phyloP scores from a whole-genome alignment of 1,140 invertebrate genomes.

The Babylonia areolata region DNA sequence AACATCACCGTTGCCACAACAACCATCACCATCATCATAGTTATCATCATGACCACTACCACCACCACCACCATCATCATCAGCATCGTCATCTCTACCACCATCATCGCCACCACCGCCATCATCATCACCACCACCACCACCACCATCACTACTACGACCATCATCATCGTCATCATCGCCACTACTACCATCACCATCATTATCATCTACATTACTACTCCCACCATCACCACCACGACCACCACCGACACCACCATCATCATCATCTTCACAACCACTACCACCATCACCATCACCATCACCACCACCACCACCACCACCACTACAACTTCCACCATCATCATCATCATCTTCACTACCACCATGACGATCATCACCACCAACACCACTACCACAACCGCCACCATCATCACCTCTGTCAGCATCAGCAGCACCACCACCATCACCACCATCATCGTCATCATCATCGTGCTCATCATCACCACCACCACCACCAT shows the following conservation, averaged over 20 bases:
- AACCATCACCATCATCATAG: slow-evolving; percentile 7
- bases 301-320: background rate
- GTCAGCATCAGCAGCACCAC: too few species aligned
- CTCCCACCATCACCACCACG: background rate
- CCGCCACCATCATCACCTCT: too few species aligned
- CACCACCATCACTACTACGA: background rate
- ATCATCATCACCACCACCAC: background rate
- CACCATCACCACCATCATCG: too few species aligned
- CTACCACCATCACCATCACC: background rate
- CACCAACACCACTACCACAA: too few species aligned
- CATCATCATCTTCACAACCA: background rate
- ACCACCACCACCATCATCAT: background rate
- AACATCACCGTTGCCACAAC: background rate
- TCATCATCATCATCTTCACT: too few species aligned
- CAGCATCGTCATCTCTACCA: background rate
- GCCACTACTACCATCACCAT: background rate
- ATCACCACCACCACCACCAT: too few species aligned
- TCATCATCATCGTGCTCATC: too few species aligned
- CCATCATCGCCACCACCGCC: background rate
- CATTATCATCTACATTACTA: background rate
- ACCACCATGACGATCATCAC: too few species aligned
- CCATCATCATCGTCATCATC: slow-evolving; percentile 7
- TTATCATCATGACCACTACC: background rate
- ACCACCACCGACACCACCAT: slow-evolving; percentile 1
- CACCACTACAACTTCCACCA: background rate